Conservation (phyloP, 2,888 invertebrate species). For the Desoria tigrina region DNA sequence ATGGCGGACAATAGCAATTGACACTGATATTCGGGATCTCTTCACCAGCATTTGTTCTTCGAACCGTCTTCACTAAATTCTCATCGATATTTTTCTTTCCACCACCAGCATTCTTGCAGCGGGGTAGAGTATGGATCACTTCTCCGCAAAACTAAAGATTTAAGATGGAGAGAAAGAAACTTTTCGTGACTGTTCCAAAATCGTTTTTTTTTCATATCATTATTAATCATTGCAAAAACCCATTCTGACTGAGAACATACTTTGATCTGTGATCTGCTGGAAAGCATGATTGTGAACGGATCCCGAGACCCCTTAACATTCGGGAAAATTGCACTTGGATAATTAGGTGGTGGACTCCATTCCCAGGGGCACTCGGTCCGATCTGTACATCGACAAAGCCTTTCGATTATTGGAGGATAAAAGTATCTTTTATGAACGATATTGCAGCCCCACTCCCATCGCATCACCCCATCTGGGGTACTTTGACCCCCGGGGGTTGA, state of each 20-base stretch:
- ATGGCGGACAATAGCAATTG: constrained; percentile 61
- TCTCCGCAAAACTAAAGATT: constrained; percentile 39
- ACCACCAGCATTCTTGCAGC: constrained; percentile 23
- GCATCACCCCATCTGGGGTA: not conserved
- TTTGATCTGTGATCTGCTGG: constrained; percentile 66
- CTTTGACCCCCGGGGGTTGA: not conserved
- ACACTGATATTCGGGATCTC: constrained; percentile 56
- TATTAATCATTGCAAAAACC: no score
- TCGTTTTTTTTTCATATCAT: no score
- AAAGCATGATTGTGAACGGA: constrained; percentile 59
- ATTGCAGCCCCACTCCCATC: constrained; percentile 60
- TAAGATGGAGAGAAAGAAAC: not conserved
- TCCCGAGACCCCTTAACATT: constrained; percentile 27
- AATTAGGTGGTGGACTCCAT: constrained; percentile 54
- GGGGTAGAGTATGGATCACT: constrained; percentile 25
- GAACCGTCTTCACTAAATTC: constrained; percentile 33
- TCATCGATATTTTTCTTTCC: no score
- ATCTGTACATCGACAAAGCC: constrained; percentile 66
- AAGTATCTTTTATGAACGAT: constrained; percentile 60
- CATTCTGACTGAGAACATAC: constrained; percentile 57
- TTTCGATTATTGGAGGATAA: constrained; percentile 65
- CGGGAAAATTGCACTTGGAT: constrained; percentile 28
- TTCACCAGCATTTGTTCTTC: constrained; percentile 24
- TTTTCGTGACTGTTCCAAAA: no score
- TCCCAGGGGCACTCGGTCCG: constrained; percentile 61